Evolutionary conservation across 2,113 vertebrate species (phyloP).

Genomic region (Lates calcarifer): DNA sequence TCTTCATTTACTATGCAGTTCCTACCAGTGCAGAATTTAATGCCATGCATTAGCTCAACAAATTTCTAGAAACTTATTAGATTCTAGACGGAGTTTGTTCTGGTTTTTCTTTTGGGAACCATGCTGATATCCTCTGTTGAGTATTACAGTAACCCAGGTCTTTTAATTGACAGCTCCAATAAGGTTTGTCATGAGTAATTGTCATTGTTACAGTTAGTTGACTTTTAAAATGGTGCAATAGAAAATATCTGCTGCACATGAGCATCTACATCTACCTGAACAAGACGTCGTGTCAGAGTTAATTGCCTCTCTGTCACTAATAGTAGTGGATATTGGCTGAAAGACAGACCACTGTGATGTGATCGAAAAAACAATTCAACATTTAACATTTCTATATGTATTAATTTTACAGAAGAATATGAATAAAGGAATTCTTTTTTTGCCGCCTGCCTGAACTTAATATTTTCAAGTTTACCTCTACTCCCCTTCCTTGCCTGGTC

Average conservation of each 20-base stretch:
- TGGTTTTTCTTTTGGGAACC: slow-evolving; percentile 18
- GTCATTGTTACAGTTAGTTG: slow-evolving; percentile 23
- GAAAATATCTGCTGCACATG: slow-evolving; percentile 15
- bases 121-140: slow-evolving; percentile 19
- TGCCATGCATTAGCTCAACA: slow-evolving; percentile 17
- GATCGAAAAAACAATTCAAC: slow-evolving; percentile 14
- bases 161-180: slow-evolving; percentile 47
- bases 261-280: neutral
- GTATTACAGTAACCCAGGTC: slow-evolving; percentile 1
- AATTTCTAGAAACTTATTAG: slow-evolving; percentile 12
- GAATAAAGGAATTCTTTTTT: slow-evolving; percentile 29
- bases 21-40: slow-evolving; percentile 6
- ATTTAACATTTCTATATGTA: neutral
- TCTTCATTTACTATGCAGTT: slow-evolving; percentile 45
- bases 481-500: slow-evolving; percentile 3
- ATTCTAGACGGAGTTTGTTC: slow-evolving; percentile 8
- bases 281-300: slow-evolving; percentile 2
- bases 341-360: slow-evolving; percentile 7
- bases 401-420: slow-evolving; percentile 23
- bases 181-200: slow-evolving; percentile 37
- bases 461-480: slow-evolving; percentile 66
- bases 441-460: slow-evolving; percentile 56
- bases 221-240: slow-evolving; percentile 14
- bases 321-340: slow-evolving; percentile 9
- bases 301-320: slow-evolving; percentile 17